Evolutionary conservation across 2,113 vertebrate species (phyloP).

Genomic region (Hippocampus mohnikei): DNA sequence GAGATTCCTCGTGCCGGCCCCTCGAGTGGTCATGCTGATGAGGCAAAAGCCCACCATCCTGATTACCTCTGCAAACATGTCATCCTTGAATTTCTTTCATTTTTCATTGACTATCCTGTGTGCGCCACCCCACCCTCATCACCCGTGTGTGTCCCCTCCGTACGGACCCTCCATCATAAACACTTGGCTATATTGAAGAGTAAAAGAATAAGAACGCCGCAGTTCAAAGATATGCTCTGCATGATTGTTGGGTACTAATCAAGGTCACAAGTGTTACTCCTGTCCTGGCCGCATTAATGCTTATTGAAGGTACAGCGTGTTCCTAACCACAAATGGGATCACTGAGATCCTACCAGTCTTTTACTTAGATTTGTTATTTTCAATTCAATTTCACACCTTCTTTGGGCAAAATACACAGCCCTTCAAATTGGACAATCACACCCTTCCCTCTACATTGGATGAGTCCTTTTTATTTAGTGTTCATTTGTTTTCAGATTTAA

Average conservation of each 20-base stretch:
- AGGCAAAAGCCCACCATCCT: slow-evolving; percentile 35
- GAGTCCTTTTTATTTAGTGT: slow-evolving; percentile 14
- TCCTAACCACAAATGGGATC: slow-evolving; percentile 27
- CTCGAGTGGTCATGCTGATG: slow-evolving; percentile 53
- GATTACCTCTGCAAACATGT: slow-evolving; percentile 45
- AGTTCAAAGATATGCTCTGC: slow-evolving; percentile 58
- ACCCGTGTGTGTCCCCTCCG: slow-evolving; percentile 9
- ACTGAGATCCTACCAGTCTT: slow-evolving; percentile 6
- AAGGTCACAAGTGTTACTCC: slow-evolving; percentile 54
- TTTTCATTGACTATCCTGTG: slow-evolving; percentile 33
- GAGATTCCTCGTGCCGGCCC: slow-evolving; percentile 54
- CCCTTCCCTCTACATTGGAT: background rate
- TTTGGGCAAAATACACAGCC: slow-evolving; percentile 14
- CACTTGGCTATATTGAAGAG: slow-evolving; percentile 35
- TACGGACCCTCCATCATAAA: slow-evolving; percentile 4
- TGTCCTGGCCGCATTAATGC: slow-evolving; percentile 30
- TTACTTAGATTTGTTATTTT: slow-evolving; percentile 4
- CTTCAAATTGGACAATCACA: background rate
- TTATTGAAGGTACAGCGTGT: slow-evolving; percentile 50
- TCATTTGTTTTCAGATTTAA: background rate
- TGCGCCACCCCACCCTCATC: slow-evolving; percentile 16
- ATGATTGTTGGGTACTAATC: slow-evolving; percentile 57
- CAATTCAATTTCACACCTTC: slow-evolving; percentile 9
- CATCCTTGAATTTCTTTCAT: slow-evolving; percentile 14
- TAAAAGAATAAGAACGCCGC: slow-evolving; percentile 21